A percentile compares a stretch with the other conserved stretches of the same genome.
These are phyloP conservation scores for Drosophila neoperkinsi DNA, from an alignment of 2,888 invertebrate genomes.

Conservation along the genomic window DNA sequence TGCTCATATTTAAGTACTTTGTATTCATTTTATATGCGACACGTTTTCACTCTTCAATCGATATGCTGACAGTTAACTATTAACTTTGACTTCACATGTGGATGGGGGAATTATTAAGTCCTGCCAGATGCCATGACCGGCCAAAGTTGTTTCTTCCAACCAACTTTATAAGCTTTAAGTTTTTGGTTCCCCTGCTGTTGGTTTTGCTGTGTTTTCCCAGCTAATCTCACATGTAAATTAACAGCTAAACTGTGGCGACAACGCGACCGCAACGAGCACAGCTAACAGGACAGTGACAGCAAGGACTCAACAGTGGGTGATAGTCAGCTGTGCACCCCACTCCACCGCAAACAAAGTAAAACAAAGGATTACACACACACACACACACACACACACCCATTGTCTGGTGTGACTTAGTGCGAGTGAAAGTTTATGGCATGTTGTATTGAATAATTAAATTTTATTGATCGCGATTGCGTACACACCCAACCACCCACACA, in stretches of 20 bases:
- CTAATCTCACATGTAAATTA: conserved; percentile 80
- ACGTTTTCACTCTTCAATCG: not conserved
- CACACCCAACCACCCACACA: conserved; percentile 23
- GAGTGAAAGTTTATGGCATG: conserved; percentile 64
- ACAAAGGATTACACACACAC: conserved; percentile 51
- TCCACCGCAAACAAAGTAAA: conserved; percentile 33
- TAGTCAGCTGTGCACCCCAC: conserved; percentile 5
- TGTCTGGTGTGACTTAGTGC: conserved; percentile 53
- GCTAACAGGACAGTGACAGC: conserved; percentile 9
- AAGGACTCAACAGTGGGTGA: conserved; percentile 15
- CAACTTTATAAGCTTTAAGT: conserved; percentile 5
- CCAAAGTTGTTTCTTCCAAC: no score
- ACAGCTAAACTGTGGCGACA: conserved; percentile 63
- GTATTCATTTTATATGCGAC: not conserved
- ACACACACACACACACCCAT: conserved; percentile 24
- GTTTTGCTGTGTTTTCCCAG: conserved; percentile 25
- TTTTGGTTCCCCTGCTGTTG: conserved; percentile 2
- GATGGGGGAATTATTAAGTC: not conserved
- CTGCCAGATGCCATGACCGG: not conserved
- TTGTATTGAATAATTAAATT: conserved; percentile 80
- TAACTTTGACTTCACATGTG: not conserved
- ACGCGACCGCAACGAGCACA: conserved; percentile 42
- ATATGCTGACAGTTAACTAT: not conserved
- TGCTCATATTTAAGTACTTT: not conserved
- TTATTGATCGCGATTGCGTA: conserved; percentile 75